Conservation (phyloP, 1,140 invertebrate genomes). For the Lerema accius region DNA sequence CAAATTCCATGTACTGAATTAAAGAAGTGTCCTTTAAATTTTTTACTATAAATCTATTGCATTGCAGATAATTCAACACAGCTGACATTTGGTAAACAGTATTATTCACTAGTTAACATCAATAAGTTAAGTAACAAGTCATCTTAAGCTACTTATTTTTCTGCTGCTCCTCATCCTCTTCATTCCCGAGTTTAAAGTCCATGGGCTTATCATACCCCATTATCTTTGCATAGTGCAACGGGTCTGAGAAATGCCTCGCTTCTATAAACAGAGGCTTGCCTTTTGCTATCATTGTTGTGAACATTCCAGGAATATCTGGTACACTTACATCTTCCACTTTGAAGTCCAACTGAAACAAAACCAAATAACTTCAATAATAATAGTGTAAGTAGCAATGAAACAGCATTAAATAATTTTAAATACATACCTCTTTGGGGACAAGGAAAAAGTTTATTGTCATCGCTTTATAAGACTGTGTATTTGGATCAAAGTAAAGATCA, state of each 20-base stretch:
- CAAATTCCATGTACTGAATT: too few species aligned
- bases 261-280: conserved; percentile 90
- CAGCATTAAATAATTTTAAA: too few species aligned
- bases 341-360: conserved; percentile 87
- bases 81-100: conserved; percentile 3
- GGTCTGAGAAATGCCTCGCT: conserved; percentile 86
- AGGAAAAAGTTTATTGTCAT: conserved; percentile 87
- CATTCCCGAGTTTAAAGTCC: conserved; percentile 87
- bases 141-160: conserved; percentile 45
- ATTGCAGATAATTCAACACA: too few species aligned
- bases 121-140: conserved; percentile 24
- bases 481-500: conserved; percentile 87
- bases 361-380: conserved; percentile 16
- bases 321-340: conserved; percentile 89
- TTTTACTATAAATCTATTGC: too few species aligned
- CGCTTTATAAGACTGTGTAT: conserved; percentile 87
- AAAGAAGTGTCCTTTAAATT: too few species aligned
- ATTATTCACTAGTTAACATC: conserved; percentile 38
- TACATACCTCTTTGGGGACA: conserved; percentile 83
- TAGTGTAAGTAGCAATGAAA: too few species aligned
- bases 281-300: conserved; percentile 90
- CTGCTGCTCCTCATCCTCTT: conserved; percentile 43
- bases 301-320: conserved; percentile 91
- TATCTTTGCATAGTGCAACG: conserved; percentile 90
- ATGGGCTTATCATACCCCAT: conserved; percentile 96